Base-by-base conservation (phyloP, 92 coral and sea anemone species). In the Blastomussa wellsi region DNA sequence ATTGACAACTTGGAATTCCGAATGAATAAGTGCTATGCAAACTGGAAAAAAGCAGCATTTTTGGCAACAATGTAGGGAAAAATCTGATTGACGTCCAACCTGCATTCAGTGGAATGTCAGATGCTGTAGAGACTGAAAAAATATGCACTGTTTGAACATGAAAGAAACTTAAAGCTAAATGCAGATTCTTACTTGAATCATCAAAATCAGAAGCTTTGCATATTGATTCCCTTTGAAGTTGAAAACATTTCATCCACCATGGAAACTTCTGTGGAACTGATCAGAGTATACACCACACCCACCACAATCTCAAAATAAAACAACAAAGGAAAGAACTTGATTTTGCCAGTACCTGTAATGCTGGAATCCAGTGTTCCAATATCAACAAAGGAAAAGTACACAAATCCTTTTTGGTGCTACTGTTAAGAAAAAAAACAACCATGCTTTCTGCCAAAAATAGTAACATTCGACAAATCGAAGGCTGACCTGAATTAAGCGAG, bases 31-130 rank as follows among this genome's bases (percentile, higher is more conserved):
- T 64, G 28, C 70, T 64, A 31, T 6, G n/a, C 20, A 73, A 73
- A 73, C 77, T 38, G 77, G 41, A 9, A 28, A 47, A 29, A 76
- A 31, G 79, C 79, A 52, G 16, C 41, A 48, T 35, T 76, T 76
- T 28, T 26, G 0, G 15, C 65, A 76, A 16, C 41, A 36, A 36
- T 7, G n/a, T n/a, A 32, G 19, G 16, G 36, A 29, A 16, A 17
- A 71, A 35, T 10, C 33, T 2, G 35, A 62, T 2, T 6, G 35
- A 28, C 5, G 32, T 28, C 48, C 19, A 36, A 70, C 48, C 75
- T 70, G 41, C 28, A 70, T 37, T 28, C 75, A 29, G 74, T 70
- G 42, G 13, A 16, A 36, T 70, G 28, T 17, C 6, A 17, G 28
- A 36, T 17, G 47, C 75, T 70, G 47, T 22, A 4, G 74, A 36